Base-by-base conservation (phyloP, 2,113 vertebrate species). In the Zootoca vivipara region DNA sequence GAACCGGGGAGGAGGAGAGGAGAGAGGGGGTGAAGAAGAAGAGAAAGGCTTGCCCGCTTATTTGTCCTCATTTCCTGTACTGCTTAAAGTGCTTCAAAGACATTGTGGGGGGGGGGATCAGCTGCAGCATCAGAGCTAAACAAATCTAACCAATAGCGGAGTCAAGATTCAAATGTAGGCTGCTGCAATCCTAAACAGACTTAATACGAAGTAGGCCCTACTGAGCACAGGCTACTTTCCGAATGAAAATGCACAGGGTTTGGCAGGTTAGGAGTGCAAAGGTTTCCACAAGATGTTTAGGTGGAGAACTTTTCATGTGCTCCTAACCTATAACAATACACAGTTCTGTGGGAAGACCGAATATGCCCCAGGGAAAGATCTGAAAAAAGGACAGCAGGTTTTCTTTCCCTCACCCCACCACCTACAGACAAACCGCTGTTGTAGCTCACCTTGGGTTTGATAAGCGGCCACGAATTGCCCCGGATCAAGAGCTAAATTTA, bases 401-500 rank as follows among this genome's bases (percentile, higher is more conserved):
- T 65, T 64, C 24, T 38, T 15, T 40, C 5, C 18, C 26, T 16
- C 28, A 18, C 24, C 15, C 26, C 2, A 22, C 18, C 35, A 20
- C 15, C 26, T 2, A 22, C 18, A 28, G 12, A 46, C 30, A 58
- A 82, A 69, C 24, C 42, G 22, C 26, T 35, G 18, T 15, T 77
- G 28, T 40, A 38, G 7, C 16, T 33, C 83, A 33, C 30, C 56
- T 85, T 73, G 80, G 77, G 28, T 77, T 67, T 82, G 38, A 75
- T 65, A 70, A 67, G 42, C 26, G 33, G 18, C 65, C 77, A 26
- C 69, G 40, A 75, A 58, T 86, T 46, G 62, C 78, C 83, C 80
- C 13, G 69, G 70, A 75, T 82, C 78, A 82, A 82, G 88, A 82
- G 40, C n/a, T 64, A 52, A 38, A 85, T 85, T 75, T 65, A 85